Conservation (phyloP, 2,113 vertebrate species). For the Accipiter virgatus region DNA sequence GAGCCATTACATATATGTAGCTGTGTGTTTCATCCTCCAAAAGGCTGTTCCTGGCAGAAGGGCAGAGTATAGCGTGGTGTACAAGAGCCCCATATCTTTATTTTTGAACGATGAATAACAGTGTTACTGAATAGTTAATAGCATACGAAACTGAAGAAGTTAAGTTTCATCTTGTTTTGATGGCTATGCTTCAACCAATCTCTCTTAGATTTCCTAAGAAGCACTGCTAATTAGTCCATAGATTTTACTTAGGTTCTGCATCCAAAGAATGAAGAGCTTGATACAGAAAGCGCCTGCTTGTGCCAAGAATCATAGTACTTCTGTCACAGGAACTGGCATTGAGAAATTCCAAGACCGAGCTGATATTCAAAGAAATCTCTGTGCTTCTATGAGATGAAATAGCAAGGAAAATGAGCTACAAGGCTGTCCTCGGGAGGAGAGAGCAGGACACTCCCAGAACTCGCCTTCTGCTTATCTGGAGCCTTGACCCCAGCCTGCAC, state of each 20-base stretch:
- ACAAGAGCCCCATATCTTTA: background rate
- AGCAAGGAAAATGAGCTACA: background rate
- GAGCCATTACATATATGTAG: background rate
- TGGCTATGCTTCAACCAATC: background rate
- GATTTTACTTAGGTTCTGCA: background rate
- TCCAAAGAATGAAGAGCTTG: background rate
- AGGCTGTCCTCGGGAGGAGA: background rate
- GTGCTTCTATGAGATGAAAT: background rate
- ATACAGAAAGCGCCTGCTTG: background rate
- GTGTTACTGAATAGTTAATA: background rate
- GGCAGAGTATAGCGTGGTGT: background rate
- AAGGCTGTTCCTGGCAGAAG: background rate
- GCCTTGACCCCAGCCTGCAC: constrained; percentile 69
- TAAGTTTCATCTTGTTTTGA: background rate
- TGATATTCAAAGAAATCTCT: constrained; percentile 32
- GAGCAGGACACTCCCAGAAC: background rate
- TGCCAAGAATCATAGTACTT: background rate
- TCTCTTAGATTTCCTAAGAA: background rate
- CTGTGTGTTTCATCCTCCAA: background rate
- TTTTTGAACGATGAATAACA: background rate
- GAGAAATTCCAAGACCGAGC: constrained; percentile 1
- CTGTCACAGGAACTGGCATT: background rate
- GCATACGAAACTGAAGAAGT: background rate
- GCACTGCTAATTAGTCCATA: background rate
- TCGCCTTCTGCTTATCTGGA: constrained; percentile 60